Evolutionary conservation across 1,140 invertebrate species (phyloP).

Genomic region (Panulirus ornatus): DNA sequence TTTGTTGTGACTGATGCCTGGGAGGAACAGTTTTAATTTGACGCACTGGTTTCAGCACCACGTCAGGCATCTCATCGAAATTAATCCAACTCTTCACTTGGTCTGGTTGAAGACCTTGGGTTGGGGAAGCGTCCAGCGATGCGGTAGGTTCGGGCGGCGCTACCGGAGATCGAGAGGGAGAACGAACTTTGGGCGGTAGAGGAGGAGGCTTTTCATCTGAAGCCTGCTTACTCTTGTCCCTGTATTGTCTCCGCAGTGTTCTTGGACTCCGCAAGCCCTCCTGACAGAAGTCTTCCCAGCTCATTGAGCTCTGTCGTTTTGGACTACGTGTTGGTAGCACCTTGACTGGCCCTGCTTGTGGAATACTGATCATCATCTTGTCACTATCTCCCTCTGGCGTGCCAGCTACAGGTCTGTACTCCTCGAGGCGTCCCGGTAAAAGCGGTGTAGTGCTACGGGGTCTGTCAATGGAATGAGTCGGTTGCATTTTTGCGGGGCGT

Average conservation of each 20-base stretch:
- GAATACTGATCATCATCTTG: conserved; percentile 76
- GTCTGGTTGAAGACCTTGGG: conserved; percentile 20
- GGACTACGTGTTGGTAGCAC: conserved; percentile 77
- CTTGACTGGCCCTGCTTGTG: conserved; percentile 76
- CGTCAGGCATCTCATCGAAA: conserved; percentile 89
- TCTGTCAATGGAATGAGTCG: conserved; percentile 88
- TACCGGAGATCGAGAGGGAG: conserved; percentile 75
- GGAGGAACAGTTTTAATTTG: conserved; percentile 74
- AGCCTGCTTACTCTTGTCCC: conserved; percentile 70
- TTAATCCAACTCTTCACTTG: conserved; percentile 85
- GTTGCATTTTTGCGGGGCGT: conserved; percentile 85
- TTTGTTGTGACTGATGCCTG: conserved; percentile 44
- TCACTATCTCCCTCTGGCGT: conserved; percentile 77
- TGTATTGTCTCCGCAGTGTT: conserved; percentile 76
- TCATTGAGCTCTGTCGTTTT: conserved; percentile 79
- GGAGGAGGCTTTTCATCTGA: conserved; percentile 72
- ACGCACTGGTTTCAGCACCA: conserved; percentile 73
- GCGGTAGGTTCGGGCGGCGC: conserved; percentile 77
- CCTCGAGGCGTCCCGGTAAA: conserved; percentile 87
- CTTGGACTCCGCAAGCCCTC: conserved; percentile 80
- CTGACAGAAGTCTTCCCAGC: conserved; percentile 84
- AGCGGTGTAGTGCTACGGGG: conserved; percentile 91
- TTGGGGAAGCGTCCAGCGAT: not conserved
- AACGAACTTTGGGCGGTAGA: conserved; percentile 72
- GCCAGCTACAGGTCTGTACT: conserved; percentile 80